Evolutionary conservation across 2,888 invertebrate species (phyloP).

Genomic region (Cryptus armator): DNA sequence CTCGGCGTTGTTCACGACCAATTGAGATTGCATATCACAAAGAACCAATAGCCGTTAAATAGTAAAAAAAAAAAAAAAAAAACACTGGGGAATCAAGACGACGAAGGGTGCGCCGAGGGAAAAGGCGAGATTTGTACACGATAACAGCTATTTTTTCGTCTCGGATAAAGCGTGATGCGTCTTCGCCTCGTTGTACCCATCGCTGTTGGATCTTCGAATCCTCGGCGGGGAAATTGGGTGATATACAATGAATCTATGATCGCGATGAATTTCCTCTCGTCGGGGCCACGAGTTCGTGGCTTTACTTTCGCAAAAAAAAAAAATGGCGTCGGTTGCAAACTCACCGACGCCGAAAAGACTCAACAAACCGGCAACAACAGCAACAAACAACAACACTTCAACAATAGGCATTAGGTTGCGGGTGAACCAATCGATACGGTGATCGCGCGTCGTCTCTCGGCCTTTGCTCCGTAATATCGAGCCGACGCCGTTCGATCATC

Average conservation of each 20-base stretch:
- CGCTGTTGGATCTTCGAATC: neutral
- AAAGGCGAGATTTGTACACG: no score
- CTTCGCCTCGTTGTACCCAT: neutral
- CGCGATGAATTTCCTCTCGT: conserved; percentile 36
- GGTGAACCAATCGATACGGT: conserved; percentile 49
- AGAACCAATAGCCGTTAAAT: conserved; percentile 73
- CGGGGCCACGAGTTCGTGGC: conserved; percentile 1
- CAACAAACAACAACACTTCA: conserved; percentile 73
- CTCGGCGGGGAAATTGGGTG: neutral
- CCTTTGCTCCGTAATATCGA: neutral
- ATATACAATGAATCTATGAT: conserved; percentile 1
- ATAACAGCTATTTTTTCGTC: neutral
- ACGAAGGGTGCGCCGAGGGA: conserved; percentile 40
- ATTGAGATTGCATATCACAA: conserved; percentile 74
- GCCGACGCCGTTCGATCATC: conserved; percentile 44
- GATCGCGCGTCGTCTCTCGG: neutral
- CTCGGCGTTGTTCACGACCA: conserved; percentile 68
- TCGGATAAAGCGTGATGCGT: neutral
- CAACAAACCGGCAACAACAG: conserved; percentile 68
- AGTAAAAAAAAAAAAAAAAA: conserved; percentile 77
- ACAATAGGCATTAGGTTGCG: conserved; percentile 80
- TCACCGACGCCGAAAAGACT: conserved; percentile 67
- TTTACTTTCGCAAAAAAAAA: conserved; percentile 37
- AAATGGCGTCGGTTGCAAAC: conserved; percentile 69
- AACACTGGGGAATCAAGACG: conserved; percentile 71